Evolutionary conservation across 2,888 invertebrate genomes (phyloP), one percentile per base, ranked within the genome.

Genomic region (Colletes collaris): DNA sequence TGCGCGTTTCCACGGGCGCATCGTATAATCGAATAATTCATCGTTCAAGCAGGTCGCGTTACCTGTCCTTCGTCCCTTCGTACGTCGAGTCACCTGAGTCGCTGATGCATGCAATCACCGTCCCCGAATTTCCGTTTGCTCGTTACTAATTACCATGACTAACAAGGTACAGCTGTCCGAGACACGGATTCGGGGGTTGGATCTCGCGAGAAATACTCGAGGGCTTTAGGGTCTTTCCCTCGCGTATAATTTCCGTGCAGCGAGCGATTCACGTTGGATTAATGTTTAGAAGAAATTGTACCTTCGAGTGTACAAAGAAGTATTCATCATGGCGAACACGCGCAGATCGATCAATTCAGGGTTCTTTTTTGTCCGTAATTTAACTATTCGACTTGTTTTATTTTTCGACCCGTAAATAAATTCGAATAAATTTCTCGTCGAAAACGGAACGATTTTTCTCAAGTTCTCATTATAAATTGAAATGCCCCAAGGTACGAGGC

Each of bases 71-170:
- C 40, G 49, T 37, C 27, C 11, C 4, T 58, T 13, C 11, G 27
- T 46, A 8, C n/a, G 3, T 3, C 40, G 44, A 60, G 50, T 19
- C 63, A 40, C 49, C 52, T 16, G 50, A 50, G 19, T 62, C 58
- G 52, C 13, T 8, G 53, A 56, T 60, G 49, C 66, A 49, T 44
- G 56, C 70, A 27, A 52, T 66, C 37, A 13, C 13, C 62, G 53
- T 55, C n/a, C 40, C 65, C 79, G 62, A 79, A 79, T 79, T 79
- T 79, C 80, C 79, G 72, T 55, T 66, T 55, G 66, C 52, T 37
- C 50, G 19, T 27, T 49, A 64, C 40, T 79, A 79, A 77, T 79
- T 77, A 62, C 71, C 40, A 46, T 16, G 78, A 10, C 58, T 71
- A 77, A 66, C 71, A 50, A 66, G 65, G 60, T 55, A 76, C 76